Percentiles rank a stretch among this genome's conserved stretches.
phyloP scores from a whole-genome alignment of 2,113 vertebrate genomes.

The Neogobius melanostomus region DNA sequence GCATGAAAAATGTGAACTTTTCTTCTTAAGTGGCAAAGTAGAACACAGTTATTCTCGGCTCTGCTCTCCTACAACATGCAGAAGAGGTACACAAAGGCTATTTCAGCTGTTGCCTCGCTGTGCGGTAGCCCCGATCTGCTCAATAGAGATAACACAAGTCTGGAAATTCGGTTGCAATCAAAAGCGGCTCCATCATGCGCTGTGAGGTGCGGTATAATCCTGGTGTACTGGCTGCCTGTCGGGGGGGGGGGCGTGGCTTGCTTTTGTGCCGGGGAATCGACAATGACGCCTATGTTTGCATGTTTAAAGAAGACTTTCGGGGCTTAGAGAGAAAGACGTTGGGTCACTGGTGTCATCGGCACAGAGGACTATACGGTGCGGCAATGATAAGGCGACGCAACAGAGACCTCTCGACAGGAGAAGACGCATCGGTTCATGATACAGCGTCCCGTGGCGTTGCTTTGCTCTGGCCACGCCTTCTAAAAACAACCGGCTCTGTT shows the following conservation, averaged over 20 bases:
- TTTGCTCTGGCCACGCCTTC: slow-evolving; percentile 21
- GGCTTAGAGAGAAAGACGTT: slow-evolving; percentile 30
- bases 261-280: slow-evolving; percentile 46
- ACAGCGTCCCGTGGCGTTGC: slow-evolving; percentile 45
- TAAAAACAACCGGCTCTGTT: neutral
- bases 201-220: slow-evolving; percentile 43
- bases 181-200: slow-evolving; percentile 65
- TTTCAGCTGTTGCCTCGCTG: neutral
- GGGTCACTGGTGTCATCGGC: slow-evolving; percentile 54
- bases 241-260: slow-evolving; percentile 44
- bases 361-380: slow-evolving; percentile 50
- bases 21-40: slow-evolving; percentile 12
- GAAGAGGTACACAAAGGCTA: neutral
- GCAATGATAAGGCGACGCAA: slow-evolving; percentile 64
- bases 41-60: neutral
- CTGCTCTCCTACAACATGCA: neutral
- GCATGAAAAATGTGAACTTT: slow-evolving; percentile 44
- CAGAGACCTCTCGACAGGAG: slow-evolving; percentile 59
- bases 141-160: slow-evolving; percentile 11
- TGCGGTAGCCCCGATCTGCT: neutral
- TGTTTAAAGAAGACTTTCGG: slow-evolving; percentile 67
- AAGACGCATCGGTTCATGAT: slow-evolving; percentile 79
- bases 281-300: slow-evolving; percentile 69
- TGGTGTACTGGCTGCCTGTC: slow-evolving; percentile 21
- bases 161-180: slow-evolving; percentile 46